Conservation (phyloP, 2,113 vertebrate genomes). For the Dicaeum eximium region DNA sequence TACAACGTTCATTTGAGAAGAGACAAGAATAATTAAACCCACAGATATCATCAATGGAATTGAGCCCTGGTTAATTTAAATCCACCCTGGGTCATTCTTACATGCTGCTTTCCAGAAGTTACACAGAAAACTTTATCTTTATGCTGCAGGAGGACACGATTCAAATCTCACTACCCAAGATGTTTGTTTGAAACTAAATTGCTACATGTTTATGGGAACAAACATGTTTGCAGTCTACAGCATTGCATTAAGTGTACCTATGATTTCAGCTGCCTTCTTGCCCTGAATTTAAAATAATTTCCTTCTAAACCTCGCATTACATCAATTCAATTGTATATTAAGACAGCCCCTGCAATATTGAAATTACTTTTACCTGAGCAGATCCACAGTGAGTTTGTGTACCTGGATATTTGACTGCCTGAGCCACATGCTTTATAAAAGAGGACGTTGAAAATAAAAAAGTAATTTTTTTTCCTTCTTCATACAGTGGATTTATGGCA, state of each 20-base stretch:
- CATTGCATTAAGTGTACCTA: not conserved
- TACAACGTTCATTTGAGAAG: not conserved
- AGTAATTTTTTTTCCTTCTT: not conserved
- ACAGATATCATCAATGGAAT: not conserved
- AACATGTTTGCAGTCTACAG: not conserved
- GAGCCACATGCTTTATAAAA: not conserved
- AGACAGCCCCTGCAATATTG: not conserved
- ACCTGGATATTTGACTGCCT: not conserved
- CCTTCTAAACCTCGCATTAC: not conserved
- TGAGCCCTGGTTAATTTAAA: constrained; percentile 42
- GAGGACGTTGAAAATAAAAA: not conserved
- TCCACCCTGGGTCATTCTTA: not conserved
- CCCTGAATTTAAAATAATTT: constrained; percentile 37
- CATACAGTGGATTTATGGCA: not conserved
- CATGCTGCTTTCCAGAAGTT: not conserved
- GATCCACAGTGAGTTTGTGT: not conserved
- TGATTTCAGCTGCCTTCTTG: constrained; percentile 20
- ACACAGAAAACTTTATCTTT: not conserved
- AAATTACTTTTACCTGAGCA: not conserved
- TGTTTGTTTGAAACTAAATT: constrained; percentile 18
- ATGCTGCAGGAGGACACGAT: not conserved
- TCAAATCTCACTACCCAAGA: not conserved
- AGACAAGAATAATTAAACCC: constrained; percentile 34
- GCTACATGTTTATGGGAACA: not conserved
- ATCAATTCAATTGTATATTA: not conserved